phyloP scores from a whole-genome alignment of 2,888 invertebrate species.

The Bombyx huttoni region DNA sequence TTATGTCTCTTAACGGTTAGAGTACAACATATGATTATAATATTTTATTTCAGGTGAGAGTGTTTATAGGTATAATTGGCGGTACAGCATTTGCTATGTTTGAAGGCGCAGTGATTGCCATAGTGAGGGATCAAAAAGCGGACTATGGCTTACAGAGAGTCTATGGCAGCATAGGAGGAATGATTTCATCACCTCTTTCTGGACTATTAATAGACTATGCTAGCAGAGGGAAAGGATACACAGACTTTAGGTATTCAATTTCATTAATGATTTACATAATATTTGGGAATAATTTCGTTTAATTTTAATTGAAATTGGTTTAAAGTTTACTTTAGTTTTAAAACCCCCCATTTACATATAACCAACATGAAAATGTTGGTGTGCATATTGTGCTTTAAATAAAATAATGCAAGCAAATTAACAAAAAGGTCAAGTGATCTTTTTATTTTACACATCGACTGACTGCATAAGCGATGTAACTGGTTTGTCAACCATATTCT shows the following conservation, averaged over 20 bases:
- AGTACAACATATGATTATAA: background rate
- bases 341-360: too few species aligned
- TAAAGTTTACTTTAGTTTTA: too few species aligned
- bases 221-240: slow-evolving; percentile 78
- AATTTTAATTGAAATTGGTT: too few species aligned
- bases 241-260: slow-evolving; percentile 76
- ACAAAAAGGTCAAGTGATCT: too few species aligned
- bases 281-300: too few species aligned
- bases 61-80: slow-evolving; percentile 77
- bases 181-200: slow-evolving; percentile 84
- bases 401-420: too few species aligned
- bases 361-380: too few species aligned
- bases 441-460: too few species aligned
- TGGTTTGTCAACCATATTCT: too few species aligned
- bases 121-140: slow-evolving; percentile 80
- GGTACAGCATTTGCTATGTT: slow-evolving; percentile 86
- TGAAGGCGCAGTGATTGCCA: slow-evolving; percentile 84
- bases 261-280: too few species aligned
- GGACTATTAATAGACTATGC: slow-evolving; percentile 82
- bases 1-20: background rate
- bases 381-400: too few species aligned
- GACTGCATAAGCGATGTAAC: too few species aligned
- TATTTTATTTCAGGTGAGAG: slow-evolving; percentile 47
- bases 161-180: slow-evolving; percentile 82
- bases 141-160: slow-evolving; percentile 84